Evolutionary conservation across 2,113 vertebrate species (phyloP).

Genomic region (Panurus biarmicus): DNA sequence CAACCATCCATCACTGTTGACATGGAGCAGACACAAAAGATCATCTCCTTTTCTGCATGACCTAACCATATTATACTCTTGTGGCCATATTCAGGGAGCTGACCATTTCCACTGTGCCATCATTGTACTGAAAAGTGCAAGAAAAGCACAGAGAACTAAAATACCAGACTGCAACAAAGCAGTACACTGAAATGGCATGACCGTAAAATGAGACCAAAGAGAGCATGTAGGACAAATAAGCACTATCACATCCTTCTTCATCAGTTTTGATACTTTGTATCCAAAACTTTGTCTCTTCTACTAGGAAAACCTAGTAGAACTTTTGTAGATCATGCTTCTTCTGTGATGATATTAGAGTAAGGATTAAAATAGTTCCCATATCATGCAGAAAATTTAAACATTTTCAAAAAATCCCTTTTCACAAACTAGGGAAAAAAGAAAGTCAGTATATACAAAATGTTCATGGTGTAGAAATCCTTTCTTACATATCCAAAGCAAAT

Average conservation of each 20-base stretch:
- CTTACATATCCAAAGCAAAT: neutral
- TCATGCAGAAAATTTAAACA: neutral
- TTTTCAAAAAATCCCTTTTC: neutral
- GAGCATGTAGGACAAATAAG: neutral
- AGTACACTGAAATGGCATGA: neutral
- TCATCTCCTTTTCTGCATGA: neutral
- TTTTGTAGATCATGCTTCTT: neutral
- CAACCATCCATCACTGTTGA: neutral
- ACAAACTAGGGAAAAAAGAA: neutral
- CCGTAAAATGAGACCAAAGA: neutral
- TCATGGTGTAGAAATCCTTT: neutral
- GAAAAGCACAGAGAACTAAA: neutral
- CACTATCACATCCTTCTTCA: neutral
- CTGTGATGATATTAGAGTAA: neutral
- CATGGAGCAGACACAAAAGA: neutral
- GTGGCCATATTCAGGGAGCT: neutral
- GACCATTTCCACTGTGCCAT: neutral
- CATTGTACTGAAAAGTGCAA: neutral
- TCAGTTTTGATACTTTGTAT: neutral
- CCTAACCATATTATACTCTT: neutral
- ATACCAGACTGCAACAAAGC: neutral
- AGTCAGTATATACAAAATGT: neutral
- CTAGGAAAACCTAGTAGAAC: neutral
- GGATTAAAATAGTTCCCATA: neutral
- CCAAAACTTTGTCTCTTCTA: neutral